Base-by-base conservation (phyloP, 2,113 vertebrate species). In the Grallaria varia region DNA sequence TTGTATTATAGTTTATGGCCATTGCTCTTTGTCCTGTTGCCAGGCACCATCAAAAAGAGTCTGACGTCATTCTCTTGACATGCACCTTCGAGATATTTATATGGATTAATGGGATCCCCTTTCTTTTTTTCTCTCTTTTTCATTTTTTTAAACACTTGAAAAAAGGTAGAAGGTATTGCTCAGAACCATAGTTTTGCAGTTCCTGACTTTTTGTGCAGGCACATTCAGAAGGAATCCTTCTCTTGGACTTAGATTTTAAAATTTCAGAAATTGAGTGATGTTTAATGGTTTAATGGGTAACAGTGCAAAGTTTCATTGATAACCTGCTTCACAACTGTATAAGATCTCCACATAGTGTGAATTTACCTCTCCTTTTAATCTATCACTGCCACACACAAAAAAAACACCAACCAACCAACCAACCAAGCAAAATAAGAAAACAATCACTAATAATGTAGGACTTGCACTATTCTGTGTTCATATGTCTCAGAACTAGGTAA, bases 1-100 rank as follows among this genome's bases (percentile, higher is more conserved):
- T 15, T 44, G 37, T 44, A 27, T 33, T 37, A 44, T 37, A 44
- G 4, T 37, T 67, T 33, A 14, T 17, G 60, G 37, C 15, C 44
- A 37, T 37, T 44, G 22, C 12, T 73, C 42, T 31, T 37, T 0
- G 0, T 13, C 25, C 44, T 44, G 11, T 66, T 44, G 12, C 27
- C 31, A 37, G 30, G 5, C 27, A 58, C 50, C 27, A 23, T 50
- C 10, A 33, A 12, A 27, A 72, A 33, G 35, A 37, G 18, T 33
- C 17, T 52, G 86, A 33, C 18, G 59, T 19, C 37, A 52, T 20
- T 27, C 59, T 52, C 27, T 59, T 74, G 19, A 45, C 33, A 28
- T 6, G 4, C 37, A 44, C 15, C 23, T 81, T 52, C 24, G 33
- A 81, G 37, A 16, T 14, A 67, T 39, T 66, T 28, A 14, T 21